These are phyloP conservation scores for Mesocentrotus franciscanus DNA, from an alignment of 53 echinoderm and acorn worm species.

Conservation along the genomic window DNA sequence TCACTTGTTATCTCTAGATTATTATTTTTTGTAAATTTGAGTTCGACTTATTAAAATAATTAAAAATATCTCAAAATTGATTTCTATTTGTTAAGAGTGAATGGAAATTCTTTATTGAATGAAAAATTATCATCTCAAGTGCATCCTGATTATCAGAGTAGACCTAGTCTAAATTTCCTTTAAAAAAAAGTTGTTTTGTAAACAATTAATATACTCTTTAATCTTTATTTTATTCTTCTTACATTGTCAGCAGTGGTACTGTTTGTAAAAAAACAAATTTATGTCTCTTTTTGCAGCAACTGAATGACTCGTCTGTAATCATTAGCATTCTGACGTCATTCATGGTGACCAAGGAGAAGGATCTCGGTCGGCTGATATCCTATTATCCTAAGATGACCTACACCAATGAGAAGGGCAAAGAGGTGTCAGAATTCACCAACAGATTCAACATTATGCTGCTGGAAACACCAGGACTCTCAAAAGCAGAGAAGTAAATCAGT, in stretches of 20 bases:
- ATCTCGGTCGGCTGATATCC: constrained; percentile 74
- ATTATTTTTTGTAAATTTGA: no score
- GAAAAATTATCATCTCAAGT: neutral
- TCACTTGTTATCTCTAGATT: no score
- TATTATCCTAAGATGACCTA: constrained; percentile 84
- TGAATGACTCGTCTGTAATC: constrained; percentile 98
- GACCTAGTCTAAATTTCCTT: neutral
- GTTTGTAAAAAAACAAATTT: neutral
- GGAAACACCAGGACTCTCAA: constrained; percentile 78
- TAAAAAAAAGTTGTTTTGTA: neutral
- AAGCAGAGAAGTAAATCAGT: constrained; percentile 80
- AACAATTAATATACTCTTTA: neutral
- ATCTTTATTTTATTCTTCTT: neutral
- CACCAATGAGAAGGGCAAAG: constrained; percentile 73
- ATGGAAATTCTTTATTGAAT: no score
- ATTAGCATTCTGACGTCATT: constrained; percentile 91
- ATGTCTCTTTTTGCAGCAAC: constrained; percentile 75
- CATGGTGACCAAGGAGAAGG: constrained; percentile 89
- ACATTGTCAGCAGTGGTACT: neutral
- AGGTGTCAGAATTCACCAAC: constrained; percentile 81
- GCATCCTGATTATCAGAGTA: neutral
- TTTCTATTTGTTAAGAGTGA: no score
- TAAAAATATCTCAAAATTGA: no score
- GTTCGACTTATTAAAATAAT: no score
- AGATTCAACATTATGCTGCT: constrained; percentile 95